Conservation (phyloP, 2,797 vertebrate genomes). For the Channa striata region DNA sequence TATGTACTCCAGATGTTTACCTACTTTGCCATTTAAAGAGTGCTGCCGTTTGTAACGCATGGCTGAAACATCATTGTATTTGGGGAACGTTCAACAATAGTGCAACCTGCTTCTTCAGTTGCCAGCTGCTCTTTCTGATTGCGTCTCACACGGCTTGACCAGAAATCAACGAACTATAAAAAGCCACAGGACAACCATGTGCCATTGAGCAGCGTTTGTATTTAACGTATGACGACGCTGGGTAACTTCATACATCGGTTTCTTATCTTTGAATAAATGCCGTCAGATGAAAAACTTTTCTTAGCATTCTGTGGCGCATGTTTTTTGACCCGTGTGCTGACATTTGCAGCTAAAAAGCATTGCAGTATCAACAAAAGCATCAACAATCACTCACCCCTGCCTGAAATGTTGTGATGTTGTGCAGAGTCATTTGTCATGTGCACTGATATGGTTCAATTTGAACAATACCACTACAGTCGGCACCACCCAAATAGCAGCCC, state of each 20-base stretch:
- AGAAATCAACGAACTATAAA: neutral
- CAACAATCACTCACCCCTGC: neutral
- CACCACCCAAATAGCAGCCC: neutral
- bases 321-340: neutral
- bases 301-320: neutral
- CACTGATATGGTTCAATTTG: neutral
- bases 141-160: neutral
- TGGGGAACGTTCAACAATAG: conserved; percentile 30
- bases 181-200: neutral
- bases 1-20: conserved; percentile 67
- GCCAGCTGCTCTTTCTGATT: conserved; percentile 24
- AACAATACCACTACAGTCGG: neutral
- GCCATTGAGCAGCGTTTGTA: neutral
- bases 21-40: conserved; percentile 59
- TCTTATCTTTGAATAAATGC: neutral
- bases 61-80: conserved; percentile 37
- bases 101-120: conserved; percentile 17
- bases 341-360: neutral
- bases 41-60: conserved; percentile 39
- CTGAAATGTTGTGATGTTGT: neutral
- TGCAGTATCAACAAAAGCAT: neutral
- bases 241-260: neutral
- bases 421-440: neutral
- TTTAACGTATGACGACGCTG: neutral
- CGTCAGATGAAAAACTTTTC: neutral